Evolutionary conservation across 2,888 invertebrate genomes (phyloP).

Genomic region (Dyspetes luteomarginatus): DNA sequence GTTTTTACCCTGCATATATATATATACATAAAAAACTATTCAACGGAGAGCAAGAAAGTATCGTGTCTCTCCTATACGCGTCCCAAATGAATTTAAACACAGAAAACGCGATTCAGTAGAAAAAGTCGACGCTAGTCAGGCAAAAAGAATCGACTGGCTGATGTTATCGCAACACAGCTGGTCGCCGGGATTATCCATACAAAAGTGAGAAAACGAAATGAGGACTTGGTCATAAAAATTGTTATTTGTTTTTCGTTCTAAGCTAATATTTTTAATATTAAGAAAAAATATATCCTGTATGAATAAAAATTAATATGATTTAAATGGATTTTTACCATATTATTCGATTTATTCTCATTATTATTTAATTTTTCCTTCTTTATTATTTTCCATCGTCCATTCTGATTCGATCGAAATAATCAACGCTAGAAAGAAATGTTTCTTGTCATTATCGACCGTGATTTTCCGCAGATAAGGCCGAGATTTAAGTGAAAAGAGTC

Average conservation of each 20-base stretch:
- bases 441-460: neutral
- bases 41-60: neutral
- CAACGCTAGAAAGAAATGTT: neutral
- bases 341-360: too few species aligned
- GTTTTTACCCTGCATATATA: conserved; percentile 23
- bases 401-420: too few species aligned
- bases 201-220: neutral
- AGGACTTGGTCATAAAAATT: too few species aligned
- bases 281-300: too few species aligned
- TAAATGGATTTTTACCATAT: too few species aligned
- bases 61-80: neutral
- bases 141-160: neutral
- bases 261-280: too few species aligned
- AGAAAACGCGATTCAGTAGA: conserved; percentile 10
- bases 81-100: conserved; percentile 1
- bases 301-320: too few species aligned
- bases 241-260: too few species aligned
- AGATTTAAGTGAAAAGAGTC: conserved; percentile 39
- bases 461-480: neutral
- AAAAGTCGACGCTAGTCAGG: neutral
- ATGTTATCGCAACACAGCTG: neutral
- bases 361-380: too few species aligned
- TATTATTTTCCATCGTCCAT: neutral
- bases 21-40: conserved; percentile 30
- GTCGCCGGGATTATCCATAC: neutral